phyloP scores from a whole-genome alignment of 2,113 vertebrate species.

The Sphaerodactylus townsendi region DNA sequence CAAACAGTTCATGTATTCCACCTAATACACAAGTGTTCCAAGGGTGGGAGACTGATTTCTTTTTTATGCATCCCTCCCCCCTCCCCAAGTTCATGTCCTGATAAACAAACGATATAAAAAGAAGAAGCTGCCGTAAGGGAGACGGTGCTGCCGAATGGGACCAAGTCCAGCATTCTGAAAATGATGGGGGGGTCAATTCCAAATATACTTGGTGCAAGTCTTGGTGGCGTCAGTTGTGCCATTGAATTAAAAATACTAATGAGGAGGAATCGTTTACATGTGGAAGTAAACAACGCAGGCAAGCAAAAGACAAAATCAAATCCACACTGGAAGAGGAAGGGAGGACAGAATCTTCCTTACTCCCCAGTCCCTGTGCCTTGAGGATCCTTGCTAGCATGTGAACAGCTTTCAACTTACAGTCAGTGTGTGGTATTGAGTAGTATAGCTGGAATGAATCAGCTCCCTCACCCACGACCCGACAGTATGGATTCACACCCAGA shows the following conservation, averaged over 20 bases:
- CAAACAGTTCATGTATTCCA: not conserved
- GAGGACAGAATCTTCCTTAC: not conserved
- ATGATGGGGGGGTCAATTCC: not conserved
- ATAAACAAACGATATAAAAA: not conserved
- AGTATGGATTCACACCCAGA: not conserved
- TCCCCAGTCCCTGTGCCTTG: too few species aligned
- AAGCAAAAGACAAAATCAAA: not conserved
- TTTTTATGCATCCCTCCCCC: not conserved
- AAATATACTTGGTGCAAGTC: conserved; percentile 6
- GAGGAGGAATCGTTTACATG: conserved; percentile 7
- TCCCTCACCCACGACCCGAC: not conserved
- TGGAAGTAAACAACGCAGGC: not conserved
- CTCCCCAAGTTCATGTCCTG: not conserved
- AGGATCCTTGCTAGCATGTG: not conserved
- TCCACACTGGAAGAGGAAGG: not conserved
- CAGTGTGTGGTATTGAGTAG: not conserved
- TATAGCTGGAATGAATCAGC: not conserved
- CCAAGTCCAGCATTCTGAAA: conserved; percentile 6
- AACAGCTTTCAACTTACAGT: not conserved
- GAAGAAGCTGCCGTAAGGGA: not conserved
- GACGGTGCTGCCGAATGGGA: not conserved
- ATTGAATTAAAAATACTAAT: conserved; percentile 12
- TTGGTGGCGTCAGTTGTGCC: conserved; percentile 4
- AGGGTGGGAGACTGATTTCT: not conserved
- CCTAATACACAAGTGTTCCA: not conserved